A percentile compares a stretch with the other conserved stretches of the same genome.
These are phyloP conservation scores for Cuculus canorus DNA, from an alignment of 2,797 vertebrate species.

Conservation along the genomic window DNA sequence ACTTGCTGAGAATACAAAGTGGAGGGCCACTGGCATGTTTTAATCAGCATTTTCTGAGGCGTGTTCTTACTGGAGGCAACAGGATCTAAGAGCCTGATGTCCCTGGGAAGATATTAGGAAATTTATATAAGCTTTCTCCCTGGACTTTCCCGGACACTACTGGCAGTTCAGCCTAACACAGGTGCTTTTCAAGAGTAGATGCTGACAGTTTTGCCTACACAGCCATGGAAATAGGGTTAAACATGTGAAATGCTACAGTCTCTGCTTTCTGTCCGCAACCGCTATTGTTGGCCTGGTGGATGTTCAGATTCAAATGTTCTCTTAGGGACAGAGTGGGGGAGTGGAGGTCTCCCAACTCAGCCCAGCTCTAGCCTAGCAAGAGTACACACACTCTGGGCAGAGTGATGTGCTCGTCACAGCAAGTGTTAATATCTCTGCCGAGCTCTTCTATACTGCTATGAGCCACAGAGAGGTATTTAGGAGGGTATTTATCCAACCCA, in stretches of 20 bases:
- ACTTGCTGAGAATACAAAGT: neutral
- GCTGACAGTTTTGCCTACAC: neutral
- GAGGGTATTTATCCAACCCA: neutral
- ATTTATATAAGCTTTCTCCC: neutral
- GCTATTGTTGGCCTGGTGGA: neutral
- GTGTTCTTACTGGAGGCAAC: neutral
- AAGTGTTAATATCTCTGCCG: neutral
- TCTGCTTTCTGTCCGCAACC: neutral
- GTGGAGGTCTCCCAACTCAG: neutral
- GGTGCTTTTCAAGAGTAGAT: neutral
- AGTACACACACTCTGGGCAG: neutral
- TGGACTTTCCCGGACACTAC: neutral
- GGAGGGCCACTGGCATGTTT: neutral
- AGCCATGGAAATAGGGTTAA: neutral
- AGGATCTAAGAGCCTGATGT: neutral
- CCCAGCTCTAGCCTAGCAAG: neutral
- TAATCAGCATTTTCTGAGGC: neutral
- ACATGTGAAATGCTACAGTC: neutral
- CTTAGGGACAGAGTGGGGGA: neutral
- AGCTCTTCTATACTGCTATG: neutral
- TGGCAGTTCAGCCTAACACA: neutral
- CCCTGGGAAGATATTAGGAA: neutral
- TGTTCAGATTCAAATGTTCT: neutral
- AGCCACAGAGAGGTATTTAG: neutral
- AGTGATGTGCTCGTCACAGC: rapidly evolving